Evolutionary conservation across 2,888 invertebrate species (phyloP), one percentile per base, ranked within the genome.

Genomic region (Busseola fusca): DNA sequence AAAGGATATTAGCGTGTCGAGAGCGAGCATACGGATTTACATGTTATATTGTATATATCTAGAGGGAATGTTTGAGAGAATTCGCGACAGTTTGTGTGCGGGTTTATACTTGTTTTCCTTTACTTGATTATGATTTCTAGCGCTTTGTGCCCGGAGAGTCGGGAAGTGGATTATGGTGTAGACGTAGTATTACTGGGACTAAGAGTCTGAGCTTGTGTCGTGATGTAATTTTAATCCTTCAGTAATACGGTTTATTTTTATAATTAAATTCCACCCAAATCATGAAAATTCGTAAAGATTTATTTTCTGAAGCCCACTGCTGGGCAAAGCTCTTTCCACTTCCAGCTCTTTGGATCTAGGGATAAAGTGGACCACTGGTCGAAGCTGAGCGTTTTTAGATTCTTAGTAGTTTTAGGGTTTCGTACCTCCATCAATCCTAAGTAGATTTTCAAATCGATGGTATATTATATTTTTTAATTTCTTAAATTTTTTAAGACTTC

Each of bases 1-100:
- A 88, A 81, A 81, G 85, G 82, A 86, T 87, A 88, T 88, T 88
- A 88, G 87, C 83, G 87, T 81, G 85, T 78, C 80, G 81, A 81
- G 82, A 71, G 78, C 79, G 78, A 63, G 74, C 81, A 75, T 78
- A 80, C 76, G 77, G 78, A 85, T 85, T 84, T 85, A 84, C 86
- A 83, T 85, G 75, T 76, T 78, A 76, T 84, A 73, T 74, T 82
- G 64, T 77, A 79, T 56, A 79, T 80, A 74, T 56, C 77, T 80
- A 74, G 52, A 74, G 56, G 66, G 66, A 81, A 72, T 73, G 79
- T 76, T 66, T 69, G 57, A 65, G 78, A 81, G 76, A 76, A 81
- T 76, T 71, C 54, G 78, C 82, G 79, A 81, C 82, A 70, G 71
- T 80, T 69, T 80, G 68, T 68, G 21, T 69, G 79, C 27, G 57